Conservation (phyloP, 2,113 vertebrate species). For the Calidris pygmaea region DNA sequence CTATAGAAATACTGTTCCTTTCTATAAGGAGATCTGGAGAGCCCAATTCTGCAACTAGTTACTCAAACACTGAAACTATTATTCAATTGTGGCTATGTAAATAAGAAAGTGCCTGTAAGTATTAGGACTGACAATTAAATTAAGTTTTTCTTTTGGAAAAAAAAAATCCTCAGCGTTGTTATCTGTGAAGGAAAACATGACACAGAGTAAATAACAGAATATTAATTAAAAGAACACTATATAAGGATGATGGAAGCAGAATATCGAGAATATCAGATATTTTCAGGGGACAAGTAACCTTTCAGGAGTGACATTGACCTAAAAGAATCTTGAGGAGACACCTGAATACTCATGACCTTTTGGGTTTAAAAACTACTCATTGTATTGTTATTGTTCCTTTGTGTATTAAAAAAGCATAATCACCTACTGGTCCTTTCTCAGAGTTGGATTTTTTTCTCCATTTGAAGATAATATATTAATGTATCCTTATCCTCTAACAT, state of each 20-base stretch:
- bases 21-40: neutral
- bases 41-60: neutral
- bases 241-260: neutral
- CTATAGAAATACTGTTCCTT: neutral
- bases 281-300: neutral
- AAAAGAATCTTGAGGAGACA: neutral
- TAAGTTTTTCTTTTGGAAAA: neutral
- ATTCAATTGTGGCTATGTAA: neutral
- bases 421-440: neutral
- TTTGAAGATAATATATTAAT: neutral
- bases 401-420: neutral
- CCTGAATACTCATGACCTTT: neutral
- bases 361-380: neutral
- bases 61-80: neutral
- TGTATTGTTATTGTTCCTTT: neutral
- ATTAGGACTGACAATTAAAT: neutral
- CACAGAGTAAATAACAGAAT: neutral
- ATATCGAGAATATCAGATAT: neutral
- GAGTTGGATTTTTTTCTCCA: neutral
- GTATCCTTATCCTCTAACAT: neutral
- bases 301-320: neutral
- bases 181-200: neutral
- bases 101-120: neutral
- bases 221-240: neutral
- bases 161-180: neutral